Evolutionary conservation across 2,797 vertebrate species (phyloP).

Genomic region (Danio kyathit): DNA sequence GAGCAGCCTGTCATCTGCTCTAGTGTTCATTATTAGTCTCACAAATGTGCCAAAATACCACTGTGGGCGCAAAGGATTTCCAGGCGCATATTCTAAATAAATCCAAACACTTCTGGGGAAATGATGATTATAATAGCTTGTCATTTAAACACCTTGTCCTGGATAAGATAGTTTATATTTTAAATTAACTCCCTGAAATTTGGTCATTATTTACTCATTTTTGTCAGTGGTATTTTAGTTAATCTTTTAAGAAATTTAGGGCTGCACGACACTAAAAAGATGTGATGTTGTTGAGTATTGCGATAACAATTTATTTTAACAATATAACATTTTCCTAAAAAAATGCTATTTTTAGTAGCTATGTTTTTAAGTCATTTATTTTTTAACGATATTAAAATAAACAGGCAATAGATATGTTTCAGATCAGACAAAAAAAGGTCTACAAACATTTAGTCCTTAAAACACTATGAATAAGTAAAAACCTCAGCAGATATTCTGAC

Average conservation of each 20-base stretch:
- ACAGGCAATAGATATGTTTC: too few species aligned
- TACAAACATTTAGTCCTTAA: too few species aligned
- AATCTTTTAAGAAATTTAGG: neutral
- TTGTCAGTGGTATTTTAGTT: neutral
- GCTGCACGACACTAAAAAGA: too few species aligned
- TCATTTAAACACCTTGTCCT: neutral
- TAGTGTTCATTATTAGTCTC: slow-evolving; percentile 35
- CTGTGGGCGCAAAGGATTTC: neutral
- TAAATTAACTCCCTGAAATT: neutral
- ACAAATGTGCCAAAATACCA: slow-evolving; percentile 25
- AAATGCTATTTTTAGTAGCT: too few species aligned
- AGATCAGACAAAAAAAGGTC: too few species aligned
- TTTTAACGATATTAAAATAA: too few species aligned
- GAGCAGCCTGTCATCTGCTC: slow-evolving; percentile 28
- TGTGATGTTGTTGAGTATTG: too few species aligned
- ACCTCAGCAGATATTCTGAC: too few species aligned
- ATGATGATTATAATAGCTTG: slow-evolving; percentile 6
- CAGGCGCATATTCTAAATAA: neutral
- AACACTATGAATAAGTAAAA: too few species aligned
- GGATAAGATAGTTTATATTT: neutral
- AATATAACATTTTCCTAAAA: too few species aligned
- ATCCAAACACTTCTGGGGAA: neutral
- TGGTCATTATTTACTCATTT: neutral
- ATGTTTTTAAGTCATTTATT: too few species aligned
- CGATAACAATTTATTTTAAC: too few species aligned